Evolutionary conservation across 2,888 invertebrate species (phyloP).

Genomic region (Ormyrus pomaceus): DNA sequence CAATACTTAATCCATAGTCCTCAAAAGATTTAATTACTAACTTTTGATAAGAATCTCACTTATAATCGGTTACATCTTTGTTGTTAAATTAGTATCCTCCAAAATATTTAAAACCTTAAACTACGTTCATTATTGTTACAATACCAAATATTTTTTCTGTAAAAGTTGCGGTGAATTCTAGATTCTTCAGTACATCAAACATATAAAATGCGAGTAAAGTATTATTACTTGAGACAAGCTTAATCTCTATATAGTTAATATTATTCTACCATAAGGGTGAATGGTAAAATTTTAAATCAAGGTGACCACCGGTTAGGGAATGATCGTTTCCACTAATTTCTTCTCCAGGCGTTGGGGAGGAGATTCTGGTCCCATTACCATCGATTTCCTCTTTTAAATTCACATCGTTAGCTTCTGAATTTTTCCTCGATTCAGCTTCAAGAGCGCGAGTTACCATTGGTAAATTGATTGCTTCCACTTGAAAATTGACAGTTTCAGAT

Average conservation of each 20-base stretch:
- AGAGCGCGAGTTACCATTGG: too few species aligned
- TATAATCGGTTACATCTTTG: too few species aligned
- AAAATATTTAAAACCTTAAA: too few species aligned
- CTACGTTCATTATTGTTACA: too few species aligned
- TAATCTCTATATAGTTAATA: background rate
- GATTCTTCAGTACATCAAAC: too few species aligned
- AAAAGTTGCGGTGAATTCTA: background rate
- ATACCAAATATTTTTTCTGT: background rate
- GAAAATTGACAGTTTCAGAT: background rate
- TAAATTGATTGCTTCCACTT: background rate
- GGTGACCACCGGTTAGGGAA: constrained; percentile 76
- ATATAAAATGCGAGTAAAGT: too few species aligned
- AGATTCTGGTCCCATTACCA: constrained; percentile 40
- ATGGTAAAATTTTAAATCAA: constrained; percentile 88
- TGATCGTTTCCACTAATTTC: constrained; percentile 68
- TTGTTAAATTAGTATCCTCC: too few species aligned
- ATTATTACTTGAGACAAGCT: too few species aligned
- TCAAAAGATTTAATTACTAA: too few species aligned
- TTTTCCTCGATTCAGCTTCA: background rate
- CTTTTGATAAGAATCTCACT: too few species aligned
- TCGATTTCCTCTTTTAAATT: constrained; percentile 5
- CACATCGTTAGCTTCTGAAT: background rate
- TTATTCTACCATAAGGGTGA: constrained; percentile 83
- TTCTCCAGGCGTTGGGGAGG: constrained; percentile 70
- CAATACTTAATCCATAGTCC: too few species aligned